Evolutionary conservation across 2,797 vertebrate species (phyloP).

Genomic region (Xiphophorus birchmanni): DNA sequence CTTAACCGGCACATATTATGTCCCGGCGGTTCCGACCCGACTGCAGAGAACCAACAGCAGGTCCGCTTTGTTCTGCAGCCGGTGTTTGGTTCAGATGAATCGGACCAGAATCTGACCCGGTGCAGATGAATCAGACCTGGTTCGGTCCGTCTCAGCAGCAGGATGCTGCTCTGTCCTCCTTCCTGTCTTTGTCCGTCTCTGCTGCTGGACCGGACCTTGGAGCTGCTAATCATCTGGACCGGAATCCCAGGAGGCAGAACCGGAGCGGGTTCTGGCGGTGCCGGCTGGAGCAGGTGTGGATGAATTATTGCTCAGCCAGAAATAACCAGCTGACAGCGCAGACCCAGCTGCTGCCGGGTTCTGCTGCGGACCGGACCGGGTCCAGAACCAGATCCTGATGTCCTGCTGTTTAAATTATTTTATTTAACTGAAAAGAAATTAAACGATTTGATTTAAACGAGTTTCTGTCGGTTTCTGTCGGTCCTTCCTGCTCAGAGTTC

Average conservation of each 20-base stretch:
- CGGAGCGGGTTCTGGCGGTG: not conserved
- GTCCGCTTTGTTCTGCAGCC: not conserved
- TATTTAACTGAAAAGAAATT: too few relatives aligned
- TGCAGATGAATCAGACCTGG: not conserved
- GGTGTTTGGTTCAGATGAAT: not conserved
- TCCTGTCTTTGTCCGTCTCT: constrained; percentile 29
- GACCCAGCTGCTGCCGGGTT: constrained; percentile 32
- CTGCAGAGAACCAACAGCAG: not conserved
- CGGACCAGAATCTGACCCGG: too few relatives aligned
- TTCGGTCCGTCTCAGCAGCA: not conserved
- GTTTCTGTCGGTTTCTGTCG: too few relatives aligned
- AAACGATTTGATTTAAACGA: too few relatives aligned
- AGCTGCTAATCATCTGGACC: constrained; percentile 9
- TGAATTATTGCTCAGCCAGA: constrained; percentile 51
- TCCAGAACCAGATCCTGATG: too few relatives aligned
- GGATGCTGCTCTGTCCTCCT: not conserved
- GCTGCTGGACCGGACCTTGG: not conserved
- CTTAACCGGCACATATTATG: not conserved
- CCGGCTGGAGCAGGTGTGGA: constrained; percentile 39
- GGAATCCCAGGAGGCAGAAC: not conserved
- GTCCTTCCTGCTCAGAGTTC: too few relatives aligned
- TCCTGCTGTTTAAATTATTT: too few relatives aligned
- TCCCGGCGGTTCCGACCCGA: not conserved
- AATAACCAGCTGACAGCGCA: constrained; percentile 41
- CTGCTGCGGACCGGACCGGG: constrained; percentile 7